Evolutionary conservation across 37 sponge, comb jelly and placozoan genomes (phyloP).

Genomic region (Chondrilla cf. caribensis): DNA sequence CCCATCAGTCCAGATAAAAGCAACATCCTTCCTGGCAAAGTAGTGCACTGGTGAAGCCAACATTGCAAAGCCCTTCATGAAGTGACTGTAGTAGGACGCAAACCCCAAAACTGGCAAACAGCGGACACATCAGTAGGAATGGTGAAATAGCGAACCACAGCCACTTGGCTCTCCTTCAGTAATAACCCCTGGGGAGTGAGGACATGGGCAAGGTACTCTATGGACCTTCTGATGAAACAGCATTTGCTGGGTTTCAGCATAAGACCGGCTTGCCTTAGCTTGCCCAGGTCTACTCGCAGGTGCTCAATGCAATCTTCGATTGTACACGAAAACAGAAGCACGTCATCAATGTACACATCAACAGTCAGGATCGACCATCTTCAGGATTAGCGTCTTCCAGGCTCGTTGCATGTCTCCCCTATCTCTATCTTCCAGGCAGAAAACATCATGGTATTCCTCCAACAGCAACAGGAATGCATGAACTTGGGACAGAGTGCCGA

Average conservation of each 20-base stretch:
- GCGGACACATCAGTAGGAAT: conserved; percentile 6
- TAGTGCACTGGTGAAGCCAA: conserved; percentile 22
- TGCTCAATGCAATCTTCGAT: conserved; percentile 16
- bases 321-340: conserved; percentile 24
- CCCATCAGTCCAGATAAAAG: conserved; percentile 5
- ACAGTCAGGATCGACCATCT: conserved; percentile 19
- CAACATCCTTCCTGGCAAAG: conserved; percentile 6
- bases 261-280: conserved; percentile 20
- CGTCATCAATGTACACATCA: conserved; percentile 35
- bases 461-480: neutral
- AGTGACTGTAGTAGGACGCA: conserved; percentile 35
- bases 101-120: conserved; percentile 34
- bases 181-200: conserved; percentile 10
- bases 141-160: conserved; percentile 19
- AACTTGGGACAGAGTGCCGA: neutral
- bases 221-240: neutral
- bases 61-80: conserved; percentile 15
- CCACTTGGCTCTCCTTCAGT: neutral
- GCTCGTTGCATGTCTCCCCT: conserved; percentile 32
- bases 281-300: conserved; percentile 24
- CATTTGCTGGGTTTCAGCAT: conserved; percentile 33
- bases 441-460: conserved; percentile 8
- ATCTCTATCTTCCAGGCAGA: neutral
- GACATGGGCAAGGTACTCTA: conserved; percentile 32
- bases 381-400: conserved; percentile 20